A percentile compares a stretch with the other conserved stretches of the same genome.
Conservation (phyloP, 2,888 invertebrate genomes). For the Didymodactylos carnosus region DNA sequence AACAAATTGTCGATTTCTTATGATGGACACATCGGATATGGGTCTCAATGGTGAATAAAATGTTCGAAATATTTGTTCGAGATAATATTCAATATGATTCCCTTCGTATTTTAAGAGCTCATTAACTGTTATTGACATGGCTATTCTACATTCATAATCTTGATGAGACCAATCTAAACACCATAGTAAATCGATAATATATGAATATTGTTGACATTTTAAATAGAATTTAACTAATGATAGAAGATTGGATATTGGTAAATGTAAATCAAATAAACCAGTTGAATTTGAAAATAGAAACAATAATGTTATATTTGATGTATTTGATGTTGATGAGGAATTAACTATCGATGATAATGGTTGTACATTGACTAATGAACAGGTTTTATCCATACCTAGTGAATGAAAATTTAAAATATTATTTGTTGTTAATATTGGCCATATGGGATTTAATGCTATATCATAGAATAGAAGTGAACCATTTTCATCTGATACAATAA, state of each 20-base stretch:
- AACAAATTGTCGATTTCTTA: not conserved
- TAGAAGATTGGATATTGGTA: not conserved
- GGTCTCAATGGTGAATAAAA: not conserved
- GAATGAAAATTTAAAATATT: not conserved
- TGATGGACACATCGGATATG: not conserved
- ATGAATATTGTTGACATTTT: not conserved
- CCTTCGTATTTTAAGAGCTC: too few relatives aligned
- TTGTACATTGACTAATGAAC: not conserved
- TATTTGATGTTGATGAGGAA: not conserved
- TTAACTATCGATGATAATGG: not conserved
- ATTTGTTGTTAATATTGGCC: not conserved
- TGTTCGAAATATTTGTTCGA: not conserved
- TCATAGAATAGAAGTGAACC: not conserved
- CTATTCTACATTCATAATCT: not conserved
- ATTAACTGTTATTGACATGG: not conserved
- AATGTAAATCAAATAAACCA: not conserved
- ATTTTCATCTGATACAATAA: not conserved
- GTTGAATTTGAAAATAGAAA: not conserved
- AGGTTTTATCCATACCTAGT: too few relatives aligned
- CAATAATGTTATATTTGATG: not conserved
- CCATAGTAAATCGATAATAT: not conserved
- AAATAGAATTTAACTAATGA: not conserved
- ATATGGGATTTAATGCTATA: not conserved
- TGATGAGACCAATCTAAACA: not conserved
- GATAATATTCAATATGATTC: not conserved